Percentiles rank a stretch among this genome's conserved stretches.
Conservation (phyloP, 2,888 invertebrate species). For the Cepaea hortensis region DNA sequence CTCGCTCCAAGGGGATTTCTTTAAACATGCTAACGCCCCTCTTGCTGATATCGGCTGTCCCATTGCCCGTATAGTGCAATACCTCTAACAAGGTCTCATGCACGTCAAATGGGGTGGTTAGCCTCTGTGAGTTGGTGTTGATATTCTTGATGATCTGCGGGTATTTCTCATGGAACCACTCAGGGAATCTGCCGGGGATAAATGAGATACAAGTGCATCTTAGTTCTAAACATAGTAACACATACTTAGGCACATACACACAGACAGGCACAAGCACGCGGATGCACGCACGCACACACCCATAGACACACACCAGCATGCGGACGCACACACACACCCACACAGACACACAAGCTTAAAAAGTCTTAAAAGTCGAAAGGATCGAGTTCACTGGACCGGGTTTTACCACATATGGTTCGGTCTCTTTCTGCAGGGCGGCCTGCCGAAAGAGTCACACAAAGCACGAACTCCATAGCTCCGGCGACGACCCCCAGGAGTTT, state of each 20-base stretch:
- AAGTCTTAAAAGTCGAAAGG: too few species aligned
- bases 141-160: constrained; percentile 81
- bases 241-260: neutral
- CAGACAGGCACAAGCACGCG: too few species aligned
- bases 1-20: constrained; percentile 82
- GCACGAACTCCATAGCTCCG: too few species aligned
- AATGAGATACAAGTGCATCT: neutral
- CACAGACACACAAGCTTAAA: too few species aligned
- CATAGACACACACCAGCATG: too few species aligned
- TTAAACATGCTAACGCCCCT: constrained; percentile 73
- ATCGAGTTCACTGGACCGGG: too few species aligned
- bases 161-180: constrained; percentile 81
- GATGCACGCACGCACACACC: too few species aligned
- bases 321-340: too few species aligned
- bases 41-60: constrained; percentile 51
- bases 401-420: too few species aligned
- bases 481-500: too few species aligned
- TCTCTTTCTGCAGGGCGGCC: too few species aligned
- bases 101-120: constrained; percentile 93
- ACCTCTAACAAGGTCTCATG: constrained; percentile 87
- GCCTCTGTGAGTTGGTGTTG: constrained; percentile 81
- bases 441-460: too few species aligned
- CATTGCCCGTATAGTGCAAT: constrained; percentile 78
- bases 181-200: constrained; percentile 80
- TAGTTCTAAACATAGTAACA: neutral